Evolutionary conservation across 2,113 vertebrate species (phyloP).

Genomic region (Cyanoramphus novaezelandiae): DNA sequence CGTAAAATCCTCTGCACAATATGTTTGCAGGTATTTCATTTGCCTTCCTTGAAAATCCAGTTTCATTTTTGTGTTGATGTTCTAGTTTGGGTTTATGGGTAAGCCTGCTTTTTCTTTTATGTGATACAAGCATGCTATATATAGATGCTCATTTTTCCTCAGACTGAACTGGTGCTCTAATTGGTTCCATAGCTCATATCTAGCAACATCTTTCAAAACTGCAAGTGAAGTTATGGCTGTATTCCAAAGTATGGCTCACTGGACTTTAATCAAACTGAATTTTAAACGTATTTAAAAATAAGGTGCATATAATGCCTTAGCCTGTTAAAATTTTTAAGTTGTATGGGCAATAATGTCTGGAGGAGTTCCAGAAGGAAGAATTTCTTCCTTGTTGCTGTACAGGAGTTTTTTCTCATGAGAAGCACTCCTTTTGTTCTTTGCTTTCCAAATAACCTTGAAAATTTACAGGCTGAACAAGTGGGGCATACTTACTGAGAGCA

Average conservation of each 20-base stretch:
- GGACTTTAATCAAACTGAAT: conserved; percentile 18
- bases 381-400: not conserved
- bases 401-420: not conserved
- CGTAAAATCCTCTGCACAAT: not conserved
- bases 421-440: not conserved
- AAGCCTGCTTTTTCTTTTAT: conserved; percentile 12
- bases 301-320: not conserved
- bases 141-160: conserved; percentile 34
- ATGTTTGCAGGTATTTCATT: not conserved
- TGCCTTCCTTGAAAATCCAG: not conserved
- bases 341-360: not conserved
- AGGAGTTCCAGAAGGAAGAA: not conserved
- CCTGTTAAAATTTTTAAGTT: not conserved
- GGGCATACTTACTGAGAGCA: not conserved
- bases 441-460: conserved; percentile 54
- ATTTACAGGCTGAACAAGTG: conserved; percentile 39
- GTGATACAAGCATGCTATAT: conserved; percentile 4
- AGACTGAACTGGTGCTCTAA: conserved; percentile 17
- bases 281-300: not conserved
- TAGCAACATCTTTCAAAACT: conserved; percentile 12
- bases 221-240: not conserved
- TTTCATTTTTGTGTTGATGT: not conserved
- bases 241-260: not conserved
- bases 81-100: not conserved
- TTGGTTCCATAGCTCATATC: conserved; percentile 58